Evolutionary conservation across 2,888 invertebrate genomes (phyloP), one percentile per base, ranked within the genome.

Genomic region (Stenurella melanura): DNA sequence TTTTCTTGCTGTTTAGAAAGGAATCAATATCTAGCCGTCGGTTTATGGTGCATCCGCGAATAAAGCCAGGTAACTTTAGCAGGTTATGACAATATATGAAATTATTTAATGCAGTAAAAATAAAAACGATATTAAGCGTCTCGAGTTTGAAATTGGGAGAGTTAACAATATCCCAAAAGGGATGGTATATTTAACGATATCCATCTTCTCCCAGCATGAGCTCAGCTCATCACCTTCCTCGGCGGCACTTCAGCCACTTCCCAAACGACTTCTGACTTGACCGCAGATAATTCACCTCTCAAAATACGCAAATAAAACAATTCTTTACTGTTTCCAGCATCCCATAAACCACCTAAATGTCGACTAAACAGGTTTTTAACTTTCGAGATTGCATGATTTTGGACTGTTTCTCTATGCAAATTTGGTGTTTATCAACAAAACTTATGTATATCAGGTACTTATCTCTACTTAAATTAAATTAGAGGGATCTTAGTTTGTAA

Each of bases 141-240:
- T 34, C 30, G 42, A 1, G 4, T 50, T 10, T 15, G 10, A 34
- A 19, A 12, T 50, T 63, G 56, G 74, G 12, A 38, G 69, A 68
- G 26, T 74, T 70, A 17, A 70, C 57, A 17, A 60, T 38, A 1
- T 17, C 30, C 66, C 56, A 72, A 61, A 61, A 42, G 57, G 60
- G 68, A 78, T 38, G 42, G 17, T 30, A 58, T 60, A 50, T 15
- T 63, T 74, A 73, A 77, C 80, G 85, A 84, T 84, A 85, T 79
- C 79, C 82, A 84, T 85, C 84, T 84, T 75, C 77, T 75, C 84
- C 57, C 85, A 84, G 85, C 85, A 80, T 82, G 85, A 81, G 77
- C 73, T 69, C 83, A 79, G 77, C 83, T 84, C 84, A 84, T 84
- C 84, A 84, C 83, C 83, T 84, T 78, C 83, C 77, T 79, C 82